phyloP scores from a whole-genome alignment of 2,113 vertebrate genomes.

The Speoplatyrhinus poulsoni region DNA sequence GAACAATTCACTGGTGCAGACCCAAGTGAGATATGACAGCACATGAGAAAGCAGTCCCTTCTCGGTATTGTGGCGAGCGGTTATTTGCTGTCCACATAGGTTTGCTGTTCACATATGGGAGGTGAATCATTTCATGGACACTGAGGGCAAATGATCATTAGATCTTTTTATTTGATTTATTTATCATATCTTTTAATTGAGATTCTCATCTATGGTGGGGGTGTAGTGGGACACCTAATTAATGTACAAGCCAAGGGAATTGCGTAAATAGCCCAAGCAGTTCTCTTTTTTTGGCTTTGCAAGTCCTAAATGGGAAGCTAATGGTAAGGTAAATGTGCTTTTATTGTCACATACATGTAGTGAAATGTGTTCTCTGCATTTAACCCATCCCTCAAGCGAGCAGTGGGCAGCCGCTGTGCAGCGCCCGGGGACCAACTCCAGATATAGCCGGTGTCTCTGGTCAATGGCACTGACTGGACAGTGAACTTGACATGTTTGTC shows the following conservation, averaged over 20 bases:
- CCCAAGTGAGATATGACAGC: not conserved
- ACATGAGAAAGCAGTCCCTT: not conserved
- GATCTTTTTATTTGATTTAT: not conserved
- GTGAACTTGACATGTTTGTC: too few relatives aligned
- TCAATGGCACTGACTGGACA: too few relatives aligned
- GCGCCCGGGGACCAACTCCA: too few relatives aligned
- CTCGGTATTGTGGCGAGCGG: not conserved
- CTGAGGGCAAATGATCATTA: not conserved
- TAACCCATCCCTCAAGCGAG: too few relatives aligned
- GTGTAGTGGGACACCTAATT: conserved; percentile 33
- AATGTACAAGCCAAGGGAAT: conserved; percentile 20
- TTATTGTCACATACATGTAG: too few relatives aligned
- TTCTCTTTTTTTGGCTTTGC: not conserved
- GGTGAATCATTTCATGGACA: conserved; percentile 2
- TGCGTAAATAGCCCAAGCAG: conserved; percentile 18
- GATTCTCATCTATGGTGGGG: conserved; percentile 11
- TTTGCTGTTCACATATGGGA: not conserved
- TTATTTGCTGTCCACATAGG: not conserved
- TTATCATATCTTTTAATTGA: not conserved
- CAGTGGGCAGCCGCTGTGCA: too few relatives aligned
- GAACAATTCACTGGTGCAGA: not conserved
- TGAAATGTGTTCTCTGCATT: too few relatives aligned
- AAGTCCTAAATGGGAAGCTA: not conserved
- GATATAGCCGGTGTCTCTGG: too few relatives aligned
- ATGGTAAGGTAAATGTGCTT: not conserved